Base-by-base conservation (phyloP, 2,888 invertebrate species). In the Drosophila nigricruria region DNA sequence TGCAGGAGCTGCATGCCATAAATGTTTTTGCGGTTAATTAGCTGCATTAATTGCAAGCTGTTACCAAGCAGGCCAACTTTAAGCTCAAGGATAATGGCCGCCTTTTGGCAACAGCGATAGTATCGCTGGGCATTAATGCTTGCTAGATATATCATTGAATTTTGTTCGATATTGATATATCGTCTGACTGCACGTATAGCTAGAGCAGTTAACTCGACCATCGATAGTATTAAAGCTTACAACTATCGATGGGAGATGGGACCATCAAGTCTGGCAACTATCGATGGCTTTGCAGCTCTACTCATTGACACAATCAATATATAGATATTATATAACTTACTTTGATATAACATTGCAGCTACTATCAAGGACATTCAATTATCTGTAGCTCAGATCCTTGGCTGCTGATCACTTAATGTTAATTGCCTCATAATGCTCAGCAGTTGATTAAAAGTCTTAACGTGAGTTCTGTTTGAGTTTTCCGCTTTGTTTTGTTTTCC, bases 11-110 rank as follows among this genome's bases (percentile, higher is more conserved):
- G 57, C 27, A 45, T 12, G 61, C 43, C 61, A 58, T 60, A 52
- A 67, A 57, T 72, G 72, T 64, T 69, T 63, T 63, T 76, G 63
- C 40, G 75, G 75, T 75, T 75, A 75, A 75, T 75, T 75, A 75
- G 67, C 75, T 67, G 59, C 53, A 63, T 72, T 72, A 76, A 76
- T 72, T 68, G 53, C 67, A 32, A 66, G 38, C 74, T 59, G 36
- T 43, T 67, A 52, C 67, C 75, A 63, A 58, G 38, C 56, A 45
- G 42, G 3, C 34, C 27, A 57, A 43, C 25, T 25, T 54, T n/a
- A 5, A 65, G 57, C 45, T 73, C 70, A 49, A 38, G 32, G 40
- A 49, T 56, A 58, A 68, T 52, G 30, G 43, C n/a, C n/a, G n/a
- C n/a, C n/a, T n/a, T n/a, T 5, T 30, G 10, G 5, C 4, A 14